phyloP scores from a whole-genome alignment of 2,113 vertebrate species.

The Catharus bicknelli region DNA sequence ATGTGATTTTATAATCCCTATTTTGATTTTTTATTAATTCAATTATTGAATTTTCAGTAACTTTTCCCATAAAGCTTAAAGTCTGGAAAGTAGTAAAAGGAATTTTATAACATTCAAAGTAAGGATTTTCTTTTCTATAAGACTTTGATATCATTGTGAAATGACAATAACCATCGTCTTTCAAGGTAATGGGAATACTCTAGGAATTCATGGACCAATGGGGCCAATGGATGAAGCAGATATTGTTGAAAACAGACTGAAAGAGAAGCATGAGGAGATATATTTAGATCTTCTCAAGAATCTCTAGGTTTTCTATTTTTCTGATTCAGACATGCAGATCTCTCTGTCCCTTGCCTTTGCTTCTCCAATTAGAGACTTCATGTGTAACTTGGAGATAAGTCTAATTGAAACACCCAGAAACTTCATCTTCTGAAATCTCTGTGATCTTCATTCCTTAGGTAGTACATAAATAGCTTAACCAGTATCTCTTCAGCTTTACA shows the following conservation, averaged over 20 bases:
- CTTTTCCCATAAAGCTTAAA: background rate
- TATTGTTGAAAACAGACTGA: background rate
- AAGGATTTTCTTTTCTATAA: background rate
- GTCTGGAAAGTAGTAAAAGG: background rate
- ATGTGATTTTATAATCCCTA: background rate
- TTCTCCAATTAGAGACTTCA: background rate
- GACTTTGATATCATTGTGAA: background rate
- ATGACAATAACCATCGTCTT: background rate
- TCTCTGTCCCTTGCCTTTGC: background rate
- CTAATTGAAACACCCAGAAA: conserved; percentile 52
- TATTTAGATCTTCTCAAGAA: background rate
- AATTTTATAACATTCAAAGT: background rate
- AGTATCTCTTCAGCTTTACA: conserved; percentile 18
- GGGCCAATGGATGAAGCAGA: background rate
- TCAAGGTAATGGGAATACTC: background rate
- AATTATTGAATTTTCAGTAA: background rate
- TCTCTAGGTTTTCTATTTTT: background rate
- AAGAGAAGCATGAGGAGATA: background rate
- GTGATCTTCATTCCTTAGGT: conserved; percentile 27
- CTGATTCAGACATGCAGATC: background rate
- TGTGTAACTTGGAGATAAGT: conserved; percentile 4
- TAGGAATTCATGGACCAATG: background rate
- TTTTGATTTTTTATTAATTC: background rate
- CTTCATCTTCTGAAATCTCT: conserved; percentile 40
- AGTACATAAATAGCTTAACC: conserved; percentile 37